phyloP scores from a whole-genome alignment of 2,797 vertebrate species.

The Petrocephalus schoutedeni region DNA sequence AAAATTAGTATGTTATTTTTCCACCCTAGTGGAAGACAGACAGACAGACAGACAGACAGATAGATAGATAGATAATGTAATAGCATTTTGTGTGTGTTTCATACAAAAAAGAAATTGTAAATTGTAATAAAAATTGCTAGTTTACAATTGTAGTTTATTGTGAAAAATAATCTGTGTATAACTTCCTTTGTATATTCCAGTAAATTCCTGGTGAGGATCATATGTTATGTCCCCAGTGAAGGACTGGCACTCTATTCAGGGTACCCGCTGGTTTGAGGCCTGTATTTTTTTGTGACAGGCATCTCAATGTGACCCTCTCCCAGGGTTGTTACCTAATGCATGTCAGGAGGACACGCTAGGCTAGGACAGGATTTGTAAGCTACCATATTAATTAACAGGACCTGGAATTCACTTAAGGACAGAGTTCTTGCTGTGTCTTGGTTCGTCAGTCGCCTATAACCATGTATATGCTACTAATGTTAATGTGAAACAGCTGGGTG shows the following conservation, averaged over 20 bases:
- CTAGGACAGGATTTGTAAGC: neutral
- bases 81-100: neutral
- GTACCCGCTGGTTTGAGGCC: neutral
- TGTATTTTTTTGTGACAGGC: neutral
- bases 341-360: neutral
- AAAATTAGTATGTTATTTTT: constrained; percentile 11
- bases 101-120: neutral
- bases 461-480: neutral
- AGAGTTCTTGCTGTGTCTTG: neutral
- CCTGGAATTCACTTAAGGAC: neutral
- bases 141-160: neutral
- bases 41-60: neutral
- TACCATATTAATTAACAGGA: neutral
- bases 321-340: neutral
- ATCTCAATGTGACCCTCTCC: neutral
- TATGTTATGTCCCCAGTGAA: neutral
- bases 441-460: neutral
- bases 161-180: neutral
- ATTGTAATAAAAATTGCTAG: neutral
- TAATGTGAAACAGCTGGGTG: neutral
- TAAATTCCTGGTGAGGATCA: neutral
- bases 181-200: neutral
- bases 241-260: neutral
- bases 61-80: neutral
- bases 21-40: neutral